Evolutionary conservation across 2,113 vertebrate species (phyloP), one percentile per base, ranked within the genome.

Genomic region (Turdus rufiventris): DNA sequence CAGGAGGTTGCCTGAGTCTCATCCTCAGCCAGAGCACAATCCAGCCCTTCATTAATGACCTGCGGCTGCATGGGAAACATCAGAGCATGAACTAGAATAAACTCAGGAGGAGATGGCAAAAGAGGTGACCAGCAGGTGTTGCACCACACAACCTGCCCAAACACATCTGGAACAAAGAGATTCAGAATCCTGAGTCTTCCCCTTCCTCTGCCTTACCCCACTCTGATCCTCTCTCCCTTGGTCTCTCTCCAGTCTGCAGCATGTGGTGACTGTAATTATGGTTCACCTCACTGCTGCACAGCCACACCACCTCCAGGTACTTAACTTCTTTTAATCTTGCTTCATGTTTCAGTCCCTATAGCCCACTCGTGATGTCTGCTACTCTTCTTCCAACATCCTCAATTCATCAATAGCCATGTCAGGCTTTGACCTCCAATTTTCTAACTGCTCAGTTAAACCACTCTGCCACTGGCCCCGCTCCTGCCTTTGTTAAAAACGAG

Each of bases 261-360:
- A 2, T 33, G 40, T 23, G 12, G 79, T 1, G 20, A 48, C 89
- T 88, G 78, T 85, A 96, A 96, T 96, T 95, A 88, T 2, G 1
- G 43, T 15, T 76, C 43, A 31, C 65, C 61, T 91, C 7, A 1
- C 87, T 67, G 91, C 74, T 28, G 10, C 6, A 16, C 85, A 91
- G 87, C 61, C 94, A 93, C 61, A 78, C 74, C 74, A 94, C 91
- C 91, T 91, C 94, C 85, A 95, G 88, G 85, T 91, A 94, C 92
- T 95, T 95, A 78, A 88, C 70, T 93, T 85, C 93, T 96, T 96
- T 94, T 96, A 95, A 96, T 96, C 92, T 96, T 90, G 40, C 95
- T 94, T 93, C 88, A 57, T 79, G 77, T 85, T 94, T 68, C 82
- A 93, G 91, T 68, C 77, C 81, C 73, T 68, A 76, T 85, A 97